These are phyloP conservation scores for Meteorus colon DNA, from an alignment of 2,888 invertebrate species.

Conservation along the genomic window DNA sequence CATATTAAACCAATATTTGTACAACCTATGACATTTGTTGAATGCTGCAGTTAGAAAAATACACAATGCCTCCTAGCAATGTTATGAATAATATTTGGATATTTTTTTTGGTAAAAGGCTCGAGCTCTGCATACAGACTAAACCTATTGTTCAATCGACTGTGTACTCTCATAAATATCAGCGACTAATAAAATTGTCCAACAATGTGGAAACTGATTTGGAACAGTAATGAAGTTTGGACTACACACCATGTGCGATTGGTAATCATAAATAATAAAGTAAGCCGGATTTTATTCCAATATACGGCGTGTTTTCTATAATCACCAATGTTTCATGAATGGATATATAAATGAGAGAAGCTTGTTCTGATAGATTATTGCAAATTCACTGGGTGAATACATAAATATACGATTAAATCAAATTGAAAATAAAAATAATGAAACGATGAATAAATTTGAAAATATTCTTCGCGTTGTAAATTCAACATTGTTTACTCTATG, in stretches of 20 bases:
- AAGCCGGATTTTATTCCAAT: not conserved
- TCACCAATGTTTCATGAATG: not conserved
- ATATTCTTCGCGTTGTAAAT: not conserved
- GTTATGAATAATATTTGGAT: not conserved
- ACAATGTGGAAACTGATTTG: not conserved
- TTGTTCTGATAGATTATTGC: not conserved
- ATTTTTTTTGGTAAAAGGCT: not conserved
- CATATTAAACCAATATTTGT: slow-evolving; percentile 11
- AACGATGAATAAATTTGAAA: not conserved
- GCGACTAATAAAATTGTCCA: not conserved
- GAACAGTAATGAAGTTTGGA: not conserved
- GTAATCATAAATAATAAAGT: not conserved
- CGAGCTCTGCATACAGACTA: not conserved
- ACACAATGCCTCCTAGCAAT: not conserved
- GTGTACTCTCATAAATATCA: not conserved
- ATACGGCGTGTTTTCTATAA: not conserved
- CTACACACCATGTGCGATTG: not conserved
- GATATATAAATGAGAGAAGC: not conserved
- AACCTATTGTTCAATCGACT: not conserved
- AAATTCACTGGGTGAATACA: not conserved
- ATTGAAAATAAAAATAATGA: not conserved
- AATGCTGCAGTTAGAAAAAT: not conserved
- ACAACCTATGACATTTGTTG: not conserved
- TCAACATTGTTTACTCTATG: not conserved
- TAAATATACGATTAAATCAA: not conserved